These are phyloP conservation scores for Amorpha juglandis DNA, from an alignment of 2,888 invertebrate species.

Conservation along the genomic window DNA sequence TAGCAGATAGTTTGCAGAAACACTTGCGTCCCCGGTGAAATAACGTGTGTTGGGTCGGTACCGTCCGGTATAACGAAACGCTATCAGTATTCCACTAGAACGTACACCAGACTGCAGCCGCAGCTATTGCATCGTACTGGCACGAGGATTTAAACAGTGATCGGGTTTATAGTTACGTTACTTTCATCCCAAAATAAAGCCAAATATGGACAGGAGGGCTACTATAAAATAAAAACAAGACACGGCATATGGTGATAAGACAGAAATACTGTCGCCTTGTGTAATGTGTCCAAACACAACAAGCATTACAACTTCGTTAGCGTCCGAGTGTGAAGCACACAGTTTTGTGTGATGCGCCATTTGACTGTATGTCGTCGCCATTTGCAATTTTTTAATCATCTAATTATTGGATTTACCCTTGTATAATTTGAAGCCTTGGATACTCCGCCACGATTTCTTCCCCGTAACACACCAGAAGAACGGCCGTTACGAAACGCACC, in stretches of 20 bases:
- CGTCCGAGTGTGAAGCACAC: conserved; percentile 37
- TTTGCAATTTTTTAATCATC: conserved; percentile 73
- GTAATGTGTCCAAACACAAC: conserved; percentile 15
- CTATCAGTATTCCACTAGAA: conserved; percentile 32
- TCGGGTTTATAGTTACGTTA: conserved; percentile 7
- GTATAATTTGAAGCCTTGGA: conserved; percentile 86
- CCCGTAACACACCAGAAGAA: conserved; percentile 86
- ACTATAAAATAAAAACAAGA: conserved; percentile 33
- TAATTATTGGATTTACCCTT: conserved; percentile 85
- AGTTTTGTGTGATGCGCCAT: conserved; percentile 60
- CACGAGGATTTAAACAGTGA: background rate
- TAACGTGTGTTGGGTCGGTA: conserved; percentile 31
- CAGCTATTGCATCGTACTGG: conserved; percentile 27
- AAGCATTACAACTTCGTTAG: conserved; percentile 33
- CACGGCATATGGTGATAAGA: conserved; percentile 34
- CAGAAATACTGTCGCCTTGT: background rate
- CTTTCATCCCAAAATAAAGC: conserved; percentile 31
- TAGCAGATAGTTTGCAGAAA: conserved; percentile 33
- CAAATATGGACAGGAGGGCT: conserved; percentile 37
- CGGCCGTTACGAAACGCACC: conserved; percentile 82
- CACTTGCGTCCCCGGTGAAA: conserved; percentile 34
- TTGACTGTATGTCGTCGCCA: conserved; percentile 73
- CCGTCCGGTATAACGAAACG: background rate
- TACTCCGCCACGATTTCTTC: conserved; percentile 89
- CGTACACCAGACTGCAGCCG: conserved; percentile 31